Base-by-base conservation (phyloP, 2,888 invertebrate species). In the Cabera pusaria region DNA sequence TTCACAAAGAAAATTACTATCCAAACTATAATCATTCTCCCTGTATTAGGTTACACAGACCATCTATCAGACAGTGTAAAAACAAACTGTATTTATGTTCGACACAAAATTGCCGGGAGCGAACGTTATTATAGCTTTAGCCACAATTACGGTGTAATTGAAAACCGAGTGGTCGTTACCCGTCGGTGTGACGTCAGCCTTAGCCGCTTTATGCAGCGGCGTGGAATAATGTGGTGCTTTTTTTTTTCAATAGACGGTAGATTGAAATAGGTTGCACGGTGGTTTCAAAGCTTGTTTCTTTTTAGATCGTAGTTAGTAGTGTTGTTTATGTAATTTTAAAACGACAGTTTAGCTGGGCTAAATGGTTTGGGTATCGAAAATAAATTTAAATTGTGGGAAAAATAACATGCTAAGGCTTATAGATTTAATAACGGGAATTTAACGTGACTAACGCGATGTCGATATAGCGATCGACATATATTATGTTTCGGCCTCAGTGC, bases 101-200 rank as follows among this genome's bases (percentile, higher is more conserved):
- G 68, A 67, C 66, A 64, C 69, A 57, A 79, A 84, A 84, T 85
- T 80, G 77, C 70, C 46, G 56, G 66, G 66, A 64, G 58, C 70
- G 57, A 52, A 40, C 61, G 72, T 72, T 77, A 82, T 82, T 83
- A 81, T 69, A 63, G 79, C 71, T 35, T 34, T 42, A 61, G 71
- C 74, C 75, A 72, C 81, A 82, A 84, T 86, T 83, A 84, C 71
- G 52, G 70, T 60, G 84, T 83, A 86, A 87, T 87, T 86, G 86
- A 86, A 86, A 83, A 79, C 74, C 58, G 71, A 77, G 77, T 69
- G 72, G 73, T 75, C 65, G 76, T 81, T 81, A 77, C 50, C 60
- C 56, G 51, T 58, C 55, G 50, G 53, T 59, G 64, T 74, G 75
- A 76, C 71, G 75, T 70, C 67, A 67, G 40, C 39, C 46, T 70